Base-by-base conservation (phyloP, 2,888 invertebrate species). In the Petrophora chlorosata region DNA sequence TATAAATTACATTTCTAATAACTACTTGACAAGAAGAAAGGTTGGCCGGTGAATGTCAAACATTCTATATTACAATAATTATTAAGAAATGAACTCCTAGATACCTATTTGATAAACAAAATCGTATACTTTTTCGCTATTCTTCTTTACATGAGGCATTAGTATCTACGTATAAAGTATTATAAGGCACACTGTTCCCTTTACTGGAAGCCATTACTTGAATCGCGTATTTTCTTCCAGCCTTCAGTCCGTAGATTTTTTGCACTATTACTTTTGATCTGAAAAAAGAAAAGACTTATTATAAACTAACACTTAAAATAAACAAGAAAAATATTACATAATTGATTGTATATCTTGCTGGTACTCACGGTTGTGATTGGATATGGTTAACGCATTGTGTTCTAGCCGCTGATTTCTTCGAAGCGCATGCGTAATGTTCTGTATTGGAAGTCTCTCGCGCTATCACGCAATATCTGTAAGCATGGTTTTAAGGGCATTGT, bases 381-480 rank as follows among this genome's bases (percentile, higher is more conserved):
- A 66, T 38, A 33, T 79, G 80, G 58, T 75, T 79, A 10, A 80
- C 61, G 44, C 88, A 89, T 42, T 77, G 79, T 0, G 65, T 63
- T 48, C 73, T 81, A 1, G 34, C 47, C 7, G 65, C 46, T 3
- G 64, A 56, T 45, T 70, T 79, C 42, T 70, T 83, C 3, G 66
- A 53, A 13, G 73, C 64, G 46, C 88, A 89, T 0, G 63, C 61
- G 42, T 70, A 68, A 13, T 56, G 65, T 5, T 80, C 81, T 5
- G 64, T 76, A 9, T 59, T 76, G 10, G 60, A 63, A 16, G 67
- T 81, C 51, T 88, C 89, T 7, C 80, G 72, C 1, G 76, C 75
- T 4, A 67, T 41, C 15, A 82, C 78, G 52, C 88, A 89, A 52
- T 88, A 89, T 79, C 89, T 89, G n/a, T n/a, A n/a, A n/a, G n/a